Conservation (phyloP, 2,888 invertebrate genomes). For the Toxonevra muliebris region DNA sequence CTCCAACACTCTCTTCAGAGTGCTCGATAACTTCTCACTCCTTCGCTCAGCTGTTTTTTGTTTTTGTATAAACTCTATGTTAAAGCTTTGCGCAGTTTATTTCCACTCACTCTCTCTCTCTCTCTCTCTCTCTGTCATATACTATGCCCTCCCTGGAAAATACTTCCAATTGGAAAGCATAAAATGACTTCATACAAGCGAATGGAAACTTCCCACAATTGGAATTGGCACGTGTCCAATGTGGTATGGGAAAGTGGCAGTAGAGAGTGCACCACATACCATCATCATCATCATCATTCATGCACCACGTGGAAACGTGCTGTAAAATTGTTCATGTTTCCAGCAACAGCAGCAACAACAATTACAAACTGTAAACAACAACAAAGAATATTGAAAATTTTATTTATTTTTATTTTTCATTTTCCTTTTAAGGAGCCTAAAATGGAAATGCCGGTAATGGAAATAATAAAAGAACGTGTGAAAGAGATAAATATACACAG, state of each 20-base stretch:
- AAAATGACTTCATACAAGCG: constrained; percentile 40
- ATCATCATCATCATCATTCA: too few species aligned
- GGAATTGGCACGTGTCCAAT: constrained; percentile 45
- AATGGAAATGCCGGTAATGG: neutral
- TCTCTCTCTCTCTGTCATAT: neutral
- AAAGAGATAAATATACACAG: neutral
- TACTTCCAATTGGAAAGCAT: neutral
- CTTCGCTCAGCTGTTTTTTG: neutral
- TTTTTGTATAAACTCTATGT: neutral
- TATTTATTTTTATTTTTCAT: too few species aligned
- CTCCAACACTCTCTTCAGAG: too few species aligned
- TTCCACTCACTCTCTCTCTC: neutral
- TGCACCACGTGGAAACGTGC: constrained; percentile 37
- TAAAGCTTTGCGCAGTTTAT: constrained; percentile 20
- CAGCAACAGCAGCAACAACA: constrained; percentile 22
- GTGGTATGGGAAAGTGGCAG: constrained; percentile 16
- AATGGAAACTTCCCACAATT: constrained; percentile 18
- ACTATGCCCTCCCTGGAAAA: constrained; percentile 1
- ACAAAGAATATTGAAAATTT: too few species aligned
- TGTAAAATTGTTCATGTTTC: constrained; percentile 37
- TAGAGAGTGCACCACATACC: too few species aligned
- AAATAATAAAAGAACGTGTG: neutral
- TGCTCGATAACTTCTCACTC: neutral
- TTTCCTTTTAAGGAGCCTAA: neutral
- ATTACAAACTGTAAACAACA: neutral